Conservation (phyloP, 2,797 vertebrate species). For the Gymnocypris eckloni region DNA sequence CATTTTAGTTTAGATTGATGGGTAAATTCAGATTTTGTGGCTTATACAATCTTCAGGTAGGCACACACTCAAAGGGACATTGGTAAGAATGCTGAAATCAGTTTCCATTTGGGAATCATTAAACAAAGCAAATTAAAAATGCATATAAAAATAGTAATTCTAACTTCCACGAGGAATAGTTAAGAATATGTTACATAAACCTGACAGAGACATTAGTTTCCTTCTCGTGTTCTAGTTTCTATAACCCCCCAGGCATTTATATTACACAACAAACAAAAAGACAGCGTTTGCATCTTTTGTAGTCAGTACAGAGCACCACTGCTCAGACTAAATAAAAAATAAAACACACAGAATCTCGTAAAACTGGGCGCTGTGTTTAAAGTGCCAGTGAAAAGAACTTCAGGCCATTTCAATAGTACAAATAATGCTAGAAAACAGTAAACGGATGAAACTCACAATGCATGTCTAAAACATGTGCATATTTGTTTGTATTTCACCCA, state of each 20-base stretch:
- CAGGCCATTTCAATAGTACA: conserved; percentile 19
- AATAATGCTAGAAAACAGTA: conserved; percentile 4
- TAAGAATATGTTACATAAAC: conserved; percentile 17
- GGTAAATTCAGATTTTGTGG: conserved; percentile 12
- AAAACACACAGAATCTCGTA: conserved; percentile 1
- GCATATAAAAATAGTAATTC: conserved; percentile 53
- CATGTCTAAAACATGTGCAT: not conserved
- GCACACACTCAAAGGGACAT: conserved; percentile 2
- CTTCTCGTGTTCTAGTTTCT: conserved; percentile 22
- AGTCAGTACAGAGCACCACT: not conserved
- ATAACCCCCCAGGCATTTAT: conserved; percentile 24
- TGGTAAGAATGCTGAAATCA: conserved; percentile 4
- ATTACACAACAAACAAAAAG: conserved; percentile 30
- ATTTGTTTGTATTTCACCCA: not conserved
- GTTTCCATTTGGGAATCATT: conserved; percentile 38
- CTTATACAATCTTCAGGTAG: conserved; percentile 31
- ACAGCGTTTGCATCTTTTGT: conserved; percentile 25
- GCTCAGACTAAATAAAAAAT: not conserved
- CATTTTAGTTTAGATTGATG: not conserved
- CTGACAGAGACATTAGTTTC: not conserved
- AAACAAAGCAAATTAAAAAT: conserved; percentile 28
- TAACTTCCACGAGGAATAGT: conserved; percentile 32
- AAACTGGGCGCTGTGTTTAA: conserved; percentile 6
- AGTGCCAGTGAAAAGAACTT: conserved; percentile 34
- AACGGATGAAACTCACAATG: not conserved